Conservation (phyloP, 2,113 vertebrate species). For the Otocyon megalotis region DNA sequence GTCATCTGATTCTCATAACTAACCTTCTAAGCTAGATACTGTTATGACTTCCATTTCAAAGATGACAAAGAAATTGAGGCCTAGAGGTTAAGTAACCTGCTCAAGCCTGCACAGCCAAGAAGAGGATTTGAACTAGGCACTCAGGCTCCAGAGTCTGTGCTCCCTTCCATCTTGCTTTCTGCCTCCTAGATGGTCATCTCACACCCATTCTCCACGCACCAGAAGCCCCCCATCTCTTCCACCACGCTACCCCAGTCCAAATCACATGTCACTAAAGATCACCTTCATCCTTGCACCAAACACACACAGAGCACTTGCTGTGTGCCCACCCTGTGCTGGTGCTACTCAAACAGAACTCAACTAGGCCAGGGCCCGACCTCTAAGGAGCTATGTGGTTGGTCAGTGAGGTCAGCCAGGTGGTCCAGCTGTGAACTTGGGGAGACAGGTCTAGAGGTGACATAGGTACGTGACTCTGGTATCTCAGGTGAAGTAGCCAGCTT, state of each 20-base stretch:
- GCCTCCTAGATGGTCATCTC: too few species aligned
- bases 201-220: neutral
- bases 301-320: neutral
- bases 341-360: neutral
- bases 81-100: neutral
- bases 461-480: neutral
- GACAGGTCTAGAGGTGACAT: neutral
- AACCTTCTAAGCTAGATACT: neutral
- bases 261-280: neutral
- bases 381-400: neutral
- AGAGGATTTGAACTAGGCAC: neutral
- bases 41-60: conserved; percentile 45
- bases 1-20: neutral
- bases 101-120: neutral
- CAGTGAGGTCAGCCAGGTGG: neutral
- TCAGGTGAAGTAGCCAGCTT: neutral
- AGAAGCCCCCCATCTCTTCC: neutral
- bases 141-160: neutral
- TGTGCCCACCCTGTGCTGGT: neutral
- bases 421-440: neutral
- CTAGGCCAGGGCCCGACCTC: neutral
- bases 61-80: neutral
- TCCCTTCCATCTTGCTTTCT: neutral
- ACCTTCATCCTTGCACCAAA: conserved; percentile 43
- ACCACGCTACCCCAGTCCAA: neutral